These are phyloP conservation scores for Sanderia malayensis DNA, from an alignment of 30 jellyfish, hydroid and myxozoan genomes.

Conservation along the genomic window DNA sequence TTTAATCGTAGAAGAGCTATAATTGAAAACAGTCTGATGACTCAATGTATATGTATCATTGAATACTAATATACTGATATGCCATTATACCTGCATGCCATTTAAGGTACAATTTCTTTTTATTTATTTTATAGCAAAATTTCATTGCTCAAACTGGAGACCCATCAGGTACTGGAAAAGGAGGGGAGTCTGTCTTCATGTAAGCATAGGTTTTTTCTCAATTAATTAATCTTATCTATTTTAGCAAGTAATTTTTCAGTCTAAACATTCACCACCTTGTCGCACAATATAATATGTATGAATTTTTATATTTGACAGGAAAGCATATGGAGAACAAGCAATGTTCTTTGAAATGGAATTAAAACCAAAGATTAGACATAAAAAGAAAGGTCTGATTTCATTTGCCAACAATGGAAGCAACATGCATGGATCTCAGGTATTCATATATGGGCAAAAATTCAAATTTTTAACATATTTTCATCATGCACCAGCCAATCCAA, in stretches of 20 bases:
- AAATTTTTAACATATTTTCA: too few species aligned
- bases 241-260: too few species aligned
- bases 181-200: slow-evolving; percentile 90
- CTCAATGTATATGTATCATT: neutral
- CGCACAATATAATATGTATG: too few species aligned
- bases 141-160: slow-evolving; percentile 99
- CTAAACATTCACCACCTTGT: too few species aligned
- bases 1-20: neutral
- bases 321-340: slow-evolving; percentile 88
- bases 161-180: slow-evolving; percentile 95
- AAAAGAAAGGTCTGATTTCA: slow-evolving; percentile 78
- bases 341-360: slow-evolving; percentile 83
- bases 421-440: slow-evolving; percentile 99
- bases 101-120: neutral
- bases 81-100: neutral
- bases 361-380: slow-evolving; percentile 86
- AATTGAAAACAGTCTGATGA: neutral
- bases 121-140: slow-evolving; percentile 53
- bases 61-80: neutral
- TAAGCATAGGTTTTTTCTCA: slow-evolving; percentile 14
- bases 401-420: slow-evolving; percentile 89
- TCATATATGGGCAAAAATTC: too few species aligned
- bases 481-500: neutral
- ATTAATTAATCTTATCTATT: neutral
- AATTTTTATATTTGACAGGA: slow-evolving; percentile 33